These are phyloP conservation scores for Hypocryptadius cinnamomeus DNA, from an alignment of 2,113 vertebrate species.

Conservation along the genomic window DNA sequence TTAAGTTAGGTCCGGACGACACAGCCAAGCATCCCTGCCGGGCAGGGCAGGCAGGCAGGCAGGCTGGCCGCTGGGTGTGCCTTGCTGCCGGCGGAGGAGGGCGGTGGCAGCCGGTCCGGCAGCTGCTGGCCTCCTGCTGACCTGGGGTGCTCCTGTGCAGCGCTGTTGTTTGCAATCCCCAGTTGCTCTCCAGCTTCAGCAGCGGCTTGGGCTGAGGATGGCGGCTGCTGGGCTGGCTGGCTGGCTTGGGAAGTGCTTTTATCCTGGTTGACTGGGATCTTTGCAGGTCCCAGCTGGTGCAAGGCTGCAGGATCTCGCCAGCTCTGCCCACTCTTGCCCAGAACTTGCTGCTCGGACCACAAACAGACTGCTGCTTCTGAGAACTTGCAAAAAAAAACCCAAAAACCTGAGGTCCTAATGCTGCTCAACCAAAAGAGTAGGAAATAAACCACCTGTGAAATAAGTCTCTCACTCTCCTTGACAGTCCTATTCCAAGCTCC, in stretches of 20 bases:
- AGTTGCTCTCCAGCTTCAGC: not conserved
- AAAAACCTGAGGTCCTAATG: not conserved
- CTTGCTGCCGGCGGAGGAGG: not conserved
- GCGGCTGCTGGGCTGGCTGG: not conserved
- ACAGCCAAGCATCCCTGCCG: not conserved
- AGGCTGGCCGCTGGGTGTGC: not conserved
- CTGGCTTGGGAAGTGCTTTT: not conserved
- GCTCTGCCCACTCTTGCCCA: not conserved
- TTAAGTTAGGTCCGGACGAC: not conserved
- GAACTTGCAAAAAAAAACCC: not conserved
- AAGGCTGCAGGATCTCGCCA: not conserved
- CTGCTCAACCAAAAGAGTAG: not conserved
- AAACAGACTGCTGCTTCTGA: rapidly evolving
- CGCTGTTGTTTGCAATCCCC: rapidly evolving
- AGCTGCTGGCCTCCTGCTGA: not conserved
- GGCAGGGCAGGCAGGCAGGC: not conserved
- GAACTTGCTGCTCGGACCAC: not conserved
- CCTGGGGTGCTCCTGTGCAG: not conserved
- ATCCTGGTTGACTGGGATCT: not conserved
- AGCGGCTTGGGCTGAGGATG: not conserved
- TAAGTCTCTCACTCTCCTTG: not conserved
- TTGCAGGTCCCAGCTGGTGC: not conserved
- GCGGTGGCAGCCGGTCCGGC: not conserved
- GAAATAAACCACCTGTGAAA: not conserved
- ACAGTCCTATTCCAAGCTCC: not conserved